These are phyloP conservation scores for Gopherus flavomarginatus DNA, from an alignment of 2,113 vertebrate species.

Conservation along the genomic window DNA sequence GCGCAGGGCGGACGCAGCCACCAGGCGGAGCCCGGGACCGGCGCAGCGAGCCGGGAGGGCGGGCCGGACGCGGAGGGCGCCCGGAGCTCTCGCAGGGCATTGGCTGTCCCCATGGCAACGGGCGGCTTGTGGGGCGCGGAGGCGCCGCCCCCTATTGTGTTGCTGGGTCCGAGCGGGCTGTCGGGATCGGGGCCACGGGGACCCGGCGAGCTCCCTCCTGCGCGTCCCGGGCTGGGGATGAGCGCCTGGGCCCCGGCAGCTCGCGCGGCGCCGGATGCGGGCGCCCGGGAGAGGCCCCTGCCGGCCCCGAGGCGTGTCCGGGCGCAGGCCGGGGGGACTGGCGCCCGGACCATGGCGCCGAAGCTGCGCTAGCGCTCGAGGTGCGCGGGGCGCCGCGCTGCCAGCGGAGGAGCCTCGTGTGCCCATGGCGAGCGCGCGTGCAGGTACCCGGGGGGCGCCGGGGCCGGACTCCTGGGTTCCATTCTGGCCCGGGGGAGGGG, in stretches of 20 bases:
- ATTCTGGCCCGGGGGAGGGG: neutral
- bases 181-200: neutral
- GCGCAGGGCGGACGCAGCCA: neutral
- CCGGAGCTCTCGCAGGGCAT: neutral
- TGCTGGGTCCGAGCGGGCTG: neutral
- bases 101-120: slow-evolving; percentile 69
- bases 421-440: neutral
- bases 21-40: neutral
- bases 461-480: neutral
- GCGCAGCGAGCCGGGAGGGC: neutral
- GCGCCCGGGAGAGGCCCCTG: neutral
- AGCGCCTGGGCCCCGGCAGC: neutral
- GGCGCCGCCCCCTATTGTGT: slow-evolving; percentile 70
- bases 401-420: neutral
- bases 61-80: neutral
- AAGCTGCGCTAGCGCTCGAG: neutral
- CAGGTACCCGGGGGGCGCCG: neutral
- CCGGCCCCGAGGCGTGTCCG: neutral
- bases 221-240: neutral
- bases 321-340: neutral
- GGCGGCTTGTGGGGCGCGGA: slow-evolving; percentile 46
- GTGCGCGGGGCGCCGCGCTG: neutral
- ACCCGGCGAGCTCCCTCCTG: too few species aligned
- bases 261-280: neutral
- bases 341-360: neutral